A percentile compares a stretch with the other conserved stretches of the same genome.
These are phyloP conservation scores for Eriosoma lanigerum DNA, from an alignment of 1,140 invertebrate species.

Conservation along the genomic window DNA sequence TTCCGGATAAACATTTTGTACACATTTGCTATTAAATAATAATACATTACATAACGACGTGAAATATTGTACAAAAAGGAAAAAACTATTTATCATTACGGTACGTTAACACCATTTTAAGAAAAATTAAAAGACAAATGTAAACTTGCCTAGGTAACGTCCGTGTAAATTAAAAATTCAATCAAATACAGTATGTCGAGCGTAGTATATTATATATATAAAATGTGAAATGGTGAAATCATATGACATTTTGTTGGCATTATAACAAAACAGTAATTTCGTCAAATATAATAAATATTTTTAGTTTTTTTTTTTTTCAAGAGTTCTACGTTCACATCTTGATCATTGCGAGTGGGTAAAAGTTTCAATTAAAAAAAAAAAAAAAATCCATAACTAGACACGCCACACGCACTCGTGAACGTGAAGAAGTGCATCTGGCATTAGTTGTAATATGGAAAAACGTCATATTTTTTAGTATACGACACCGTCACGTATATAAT, in stretches of 20 bases:
- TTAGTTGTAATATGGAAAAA: slow-evolving; percentile 47
- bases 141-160: too few relatives aligned
- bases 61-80: too few relatives aligned
- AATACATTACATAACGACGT: too few relatives aligned
- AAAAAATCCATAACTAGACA: slow-evolving; percentile 43
- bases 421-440: slow-evolving; percentile 47
- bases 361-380: slow-evolving; percentile 26
- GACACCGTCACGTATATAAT: slow-evolving; percentile 24
- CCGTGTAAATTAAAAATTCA: too few relatives aligned
- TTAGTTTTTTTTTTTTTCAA: slow-evolving; percentile 18
- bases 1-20: too few relatives aligned
- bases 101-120: too few relatives aligned
- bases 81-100: too few relatives aligned
- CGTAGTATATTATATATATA: too few relatives aligned
- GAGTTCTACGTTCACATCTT: slow-evolving; percentile 32
- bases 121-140: too few relatives aligned
- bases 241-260: slow-evolving; percentile 8
- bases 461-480: slow-evolving; percentile 50
- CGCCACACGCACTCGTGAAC: slow-evolving; percentile 39
- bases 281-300: slow-evolving; percentile 23
- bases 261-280: not conserved
- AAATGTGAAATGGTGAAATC: not conserved
- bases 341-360: slow-evolving; percentile 36
- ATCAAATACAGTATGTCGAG: too few relatives aligned
- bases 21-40: too few relatives aligned